phyloP scores from a whole-genome alignment of 2,113 vertebrate genomes.

The Zosterops hypoxanthus region DNA sequence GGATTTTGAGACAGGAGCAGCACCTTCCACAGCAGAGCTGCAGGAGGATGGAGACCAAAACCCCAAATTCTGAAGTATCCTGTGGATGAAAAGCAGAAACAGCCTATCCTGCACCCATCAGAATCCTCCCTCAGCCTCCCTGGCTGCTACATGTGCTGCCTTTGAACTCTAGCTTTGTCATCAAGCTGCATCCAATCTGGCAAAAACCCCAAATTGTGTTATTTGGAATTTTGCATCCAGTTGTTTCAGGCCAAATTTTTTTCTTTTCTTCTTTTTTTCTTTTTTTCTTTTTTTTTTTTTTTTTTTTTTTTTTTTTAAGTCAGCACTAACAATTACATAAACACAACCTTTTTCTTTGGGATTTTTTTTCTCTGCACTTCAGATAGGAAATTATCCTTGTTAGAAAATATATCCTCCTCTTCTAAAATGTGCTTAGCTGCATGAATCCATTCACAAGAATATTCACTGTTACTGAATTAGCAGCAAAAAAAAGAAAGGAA shows the following conservation, averaged over 20 bases:
- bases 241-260: not conserved
- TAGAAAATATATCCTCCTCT: not conserved
- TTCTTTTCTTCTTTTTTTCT: not conserved
- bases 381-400: not conserved
- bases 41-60: not conserved
- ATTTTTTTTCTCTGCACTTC: not conserved
- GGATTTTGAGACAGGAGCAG: not conserved
- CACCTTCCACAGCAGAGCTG: not conserved
- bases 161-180: not conserved
- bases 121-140: not conserved
- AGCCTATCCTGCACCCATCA: not conserved
- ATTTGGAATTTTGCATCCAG: not conserved
- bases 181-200: not conserved
- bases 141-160: not conserved
- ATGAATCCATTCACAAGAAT: not conserved
- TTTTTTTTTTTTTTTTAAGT: not conserved
- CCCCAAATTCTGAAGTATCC: not conserved
- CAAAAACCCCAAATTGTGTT: not conserved
- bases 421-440: not conserved
- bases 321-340: not conserved
- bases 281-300: not conserved
- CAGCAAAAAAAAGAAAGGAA: not conserved
- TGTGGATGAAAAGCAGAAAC: not conserved
- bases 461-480: conserved; percentile 6
- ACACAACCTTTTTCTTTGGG: not conserved